phyloP scores from a whole-genome alignment of 2,888 invertebrate species.

The Dryadula phaetusa region DNA sequence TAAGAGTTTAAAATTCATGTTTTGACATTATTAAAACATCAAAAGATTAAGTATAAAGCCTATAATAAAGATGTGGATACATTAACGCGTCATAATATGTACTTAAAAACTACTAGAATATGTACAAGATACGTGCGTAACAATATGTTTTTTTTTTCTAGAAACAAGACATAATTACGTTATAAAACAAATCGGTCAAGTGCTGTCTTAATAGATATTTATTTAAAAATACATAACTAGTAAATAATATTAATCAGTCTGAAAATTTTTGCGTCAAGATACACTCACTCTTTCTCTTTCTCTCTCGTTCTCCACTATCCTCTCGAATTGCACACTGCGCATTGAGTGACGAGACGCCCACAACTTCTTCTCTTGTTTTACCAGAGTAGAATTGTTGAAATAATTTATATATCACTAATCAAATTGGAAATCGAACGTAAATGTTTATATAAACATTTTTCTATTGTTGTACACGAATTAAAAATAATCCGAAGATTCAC shows the following conservation, averaged over 20 bases:
- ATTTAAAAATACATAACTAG: no score
- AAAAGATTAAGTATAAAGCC: neutral
- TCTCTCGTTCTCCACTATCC: neutral
- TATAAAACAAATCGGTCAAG: neutral
- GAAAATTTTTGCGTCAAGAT: no score
- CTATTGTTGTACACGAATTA: no score
- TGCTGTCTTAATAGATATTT: neutral
- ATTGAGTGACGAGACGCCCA: neutral
- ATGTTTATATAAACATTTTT: no score
- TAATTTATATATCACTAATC: no score
- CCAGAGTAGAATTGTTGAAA: no score
- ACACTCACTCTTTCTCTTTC: no score
- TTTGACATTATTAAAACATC: no score
- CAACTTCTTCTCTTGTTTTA: no score
- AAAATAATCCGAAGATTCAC: neutral
- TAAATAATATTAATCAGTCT: no score
- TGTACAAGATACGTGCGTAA: neutral
- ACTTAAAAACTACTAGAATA: neutral
- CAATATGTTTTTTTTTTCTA: slow-evolving; percentile 3
- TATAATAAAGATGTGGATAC: neutral
- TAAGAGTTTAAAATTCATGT: neutral
- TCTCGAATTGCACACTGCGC: neutral
- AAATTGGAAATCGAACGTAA: no score
- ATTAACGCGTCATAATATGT: no score
- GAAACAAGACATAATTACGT: neutral